Base-by-base conservation (phyloP, 2,888 invertebrate genomes). In the Dioctria linearis region DNA sequence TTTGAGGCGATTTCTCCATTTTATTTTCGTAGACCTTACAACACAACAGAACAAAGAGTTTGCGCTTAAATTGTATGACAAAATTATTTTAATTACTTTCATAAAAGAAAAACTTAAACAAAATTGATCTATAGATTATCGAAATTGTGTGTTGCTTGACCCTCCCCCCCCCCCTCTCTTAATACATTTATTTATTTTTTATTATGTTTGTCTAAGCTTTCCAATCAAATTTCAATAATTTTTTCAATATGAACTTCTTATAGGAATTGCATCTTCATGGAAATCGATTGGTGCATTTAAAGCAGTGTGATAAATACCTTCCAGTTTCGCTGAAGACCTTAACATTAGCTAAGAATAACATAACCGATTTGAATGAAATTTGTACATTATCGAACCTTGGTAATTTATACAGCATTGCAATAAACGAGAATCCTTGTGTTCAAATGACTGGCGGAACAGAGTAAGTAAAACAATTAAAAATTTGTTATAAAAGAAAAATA, bases 371-470 rank as follows among this genome's bases (percentile, higher is more conserved):
- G 67, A 96, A 95, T 87, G 95, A 97, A 90, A 93, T 97, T 84
- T 94, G 94, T 49, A 95, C 95, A 86, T 90, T 97, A 83, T 93
- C 93, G 75, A 93, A 95, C 87, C 90, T 98, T 83, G 91, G 90
- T 63, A 93, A 93, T 86, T 90, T 98, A 83, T 93, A 94, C 82
- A 95, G 95, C 88, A 92, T 98, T 84, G 95, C 96, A 13, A 91
- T 98, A 82, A 93, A 93, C 86, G 95, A 95, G 82, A 98, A 98
- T 90, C 96, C 97, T 0, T 96, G 96, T 88, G 93, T 96, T 66
- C 92, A 92, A 82, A 93, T 95, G 92, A 93, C 93, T 81, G 93
- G 94, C 84, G 94, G 92, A 85, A 92, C 93, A 86, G 90, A 94
- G 96, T 95, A 93, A 87, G 88, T 84, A 69, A 25, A 25, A 25